These are phyloP conservation scores for Tachysurus fulvidraco DNA, from an alignment of 2,113 vertebrate species.

Conservation along the genomic window DNA sequence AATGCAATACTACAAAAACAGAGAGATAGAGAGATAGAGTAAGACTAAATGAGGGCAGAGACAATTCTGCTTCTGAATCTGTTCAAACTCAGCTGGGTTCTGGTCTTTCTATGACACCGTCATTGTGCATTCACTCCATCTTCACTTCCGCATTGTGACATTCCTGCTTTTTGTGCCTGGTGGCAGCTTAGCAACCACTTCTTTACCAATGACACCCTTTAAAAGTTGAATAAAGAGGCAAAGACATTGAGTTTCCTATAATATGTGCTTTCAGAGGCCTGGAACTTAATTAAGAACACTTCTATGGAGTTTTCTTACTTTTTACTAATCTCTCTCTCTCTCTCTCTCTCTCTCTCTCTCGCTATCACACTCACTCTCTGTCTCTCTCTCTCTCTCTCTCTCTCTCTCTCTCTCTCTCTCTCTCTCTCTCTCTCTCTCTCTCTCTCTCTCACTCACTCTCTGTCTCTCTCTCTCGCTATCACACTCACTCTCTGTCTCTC, in stretches of 20 bases:
- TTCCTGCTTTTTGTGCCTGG: conserved; percentile 20
- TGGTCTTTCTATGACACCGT: background rate
- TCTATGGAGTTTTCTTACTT: background rate
- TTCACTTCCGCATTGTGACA: conserved; percentile 4
- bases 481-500: no score
- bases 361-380: no score
- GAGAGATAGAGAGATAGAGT: conserved; percentile 37
- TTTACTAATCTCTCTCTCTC: no score
- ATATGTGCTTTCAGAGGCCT: background rate
- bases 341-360: no score
- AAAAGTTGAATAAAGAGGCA: background rate
- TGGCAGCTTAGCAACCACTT: conserved; percentile 2
- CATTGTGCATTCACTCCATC: background rate
- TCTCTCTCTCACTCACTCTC: no score
- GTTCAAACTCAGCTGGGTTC: background rate
- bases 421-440: no score
- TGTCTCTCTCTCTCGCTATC: no score
- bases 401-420: no score
- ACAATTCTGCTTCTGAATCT: no score
- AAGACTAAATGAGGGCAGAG: background rate
- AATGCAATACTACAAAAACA: conserved; percentile 36
- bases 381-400: no score
- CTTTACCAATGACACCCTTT: background rate
- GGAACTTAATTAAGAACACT: background rate
- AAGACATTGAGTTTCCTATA: background rate